phyloP scores from a whole-genome alignment of 2,888 invertebrate genomes.

The Hylaea fasciaria region DNA sequence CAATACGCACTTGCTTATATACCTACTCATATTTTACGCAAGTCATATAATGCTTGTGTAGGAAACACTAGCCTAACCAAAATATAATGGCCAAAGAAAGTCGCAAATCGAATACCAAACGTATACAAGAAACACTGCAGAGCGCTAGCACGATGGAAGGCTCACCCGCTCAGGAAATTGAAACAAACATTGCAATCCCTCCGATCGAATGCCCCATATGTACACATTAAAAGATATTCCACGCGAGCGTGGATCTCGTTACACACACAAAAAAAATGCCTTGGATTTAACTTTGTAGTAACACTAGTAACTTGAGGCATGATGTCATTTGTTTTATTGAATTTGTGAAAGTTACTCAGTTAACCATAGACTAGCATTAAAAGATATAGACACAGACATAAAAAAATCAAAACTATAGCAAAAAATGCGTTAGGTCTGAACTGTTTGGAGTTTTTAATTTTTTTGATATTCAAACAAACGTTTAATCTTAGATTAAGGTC shows the following conservation, averaged over 20 bases:
- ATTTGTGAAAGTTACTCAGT: too few relatives aligned
- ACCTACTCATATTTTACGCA: too few relatives aligned
- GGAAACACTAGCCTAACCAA: background rate
- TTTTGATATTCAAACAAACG: too few relatives aligned
- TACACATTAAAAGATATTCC: constrained; percentile 54
- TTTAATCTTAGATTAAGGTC: too few relatives aligned
- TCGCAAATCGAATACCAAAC: constrained; percentile 19
- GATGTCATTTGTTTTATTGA: constrained; percentile 6
- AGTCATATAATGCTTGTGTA: too few relatives aligned
- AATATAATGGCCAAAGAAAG: background rate
- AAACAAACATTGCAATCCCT: constrained; percentile 79
- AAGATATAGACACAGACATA: too few relatives aligned
- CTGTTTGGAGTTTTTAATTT: too few relatives aligned
- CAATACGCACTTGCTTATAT: too few relatives aligned
- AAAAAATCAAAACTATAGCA: too few relatives aligned
- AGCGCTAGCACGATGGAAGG: constrained; percentile 55
- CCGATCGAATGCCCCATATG: constrained; percentile 53
- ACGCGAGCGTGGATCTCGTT: constrained; percentile 23
- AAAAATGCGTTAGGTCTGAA: too few relatives aligned
- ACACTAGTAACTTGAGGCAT: background rate
- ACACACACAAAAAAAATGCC: constrained; percentile 27
- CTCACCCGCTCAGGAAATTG: constrained; percentile 73
- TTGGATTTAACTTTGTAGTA: constrained; percentile 13
- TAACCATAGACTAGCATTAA: too few relatives aligned
- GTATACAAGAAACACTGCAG: constrained; percentile 38